Base-by-base conservation (phyloP, 2,797 vertebrate species). In the Sebastes nivosus region DNA sequence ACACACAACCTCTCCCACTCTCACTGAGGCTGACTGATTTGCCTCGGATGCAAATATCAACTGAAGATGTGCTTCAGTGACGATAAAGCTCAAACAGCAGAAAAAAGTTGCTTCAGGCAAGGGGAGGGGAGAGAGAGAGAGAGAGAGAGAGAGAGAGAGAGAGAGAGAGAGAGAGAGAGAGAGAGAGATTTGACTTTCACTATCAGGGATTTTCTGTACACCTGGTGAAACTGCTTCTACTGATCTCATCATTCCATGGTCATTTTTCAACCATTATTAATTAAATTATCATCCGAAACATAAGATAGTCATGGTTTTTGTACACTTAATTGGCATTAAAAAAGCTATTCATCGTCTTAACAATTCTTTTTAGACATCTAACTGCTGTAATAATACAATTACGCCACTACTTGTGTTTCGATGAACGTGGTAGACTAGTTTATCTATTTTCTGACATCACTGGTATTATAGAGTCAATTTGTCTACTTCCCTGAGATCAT, bases 1-100 rank as follows among this genome's bases (percentile, higher is more conserved):
- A 71, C 27, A 68, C 27, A 54, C 32, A 72, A 52, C 77, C 38
- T 81, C 72, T 80, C 29, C 59, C 38, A 20, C 30, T 30, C 27
- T 77, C 78, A 52, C 3, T 25, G 73, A 64, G 34, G 4, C 80
- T 22, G 80, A 75, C 88, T 86, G 78, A 95, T 96, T 96, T 95
- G 94, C 89, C 90, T 96, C 54, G 22, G 63, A 96, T 95, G 95
- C 95, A 96, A 96, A 96, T 95, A 57, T 76, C 79, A 95, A 95
- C 94, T 75, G 92, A 93, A 90, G 76, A 72, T 6, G 6, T 20
- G 82, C 64, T 66, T 78, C 52, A 58, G 73, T 9, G 63, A 66
- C 4, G 79, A 78, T 14, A 25, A 60, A 80, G 84, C 69, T 64
- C 67, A 78, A 61, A 60, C 78, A 64, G 77, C 76, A 75, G 22